phyloP scores from a whole-genome alignment of 2,888 invertebrate genomes.

The Catocala fraxini region DNA sequence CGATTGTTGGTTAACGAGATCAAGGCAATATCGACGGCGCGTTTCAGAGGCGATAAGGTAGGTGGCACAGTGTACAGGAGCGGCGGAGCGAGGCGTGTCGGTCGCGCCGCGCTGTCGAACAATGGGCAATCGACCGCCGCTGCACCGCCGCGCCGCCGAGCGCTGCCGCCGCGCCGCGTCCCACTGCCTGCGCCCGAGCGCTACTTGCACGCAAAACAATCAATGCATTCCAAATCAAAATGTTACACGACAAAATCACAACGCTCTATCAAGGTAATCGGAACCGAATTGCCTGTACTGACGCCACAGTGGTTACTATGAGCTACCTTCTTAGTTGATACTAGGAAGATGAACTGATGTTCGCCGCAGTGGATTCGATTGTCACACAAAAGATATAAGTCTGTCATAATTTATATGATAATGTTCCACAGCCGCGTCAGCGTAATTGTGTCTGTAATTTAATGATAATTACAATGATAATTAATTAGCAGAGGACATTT shows the following conservation, averaged over 20 bases:
- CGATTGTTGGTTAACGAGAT: constrained; percentile 80
- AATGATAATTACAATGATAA: too few relatives aligned
- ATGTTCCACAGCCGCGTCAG: too few relatives aligned
- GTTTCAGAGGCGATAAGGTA: constrained; percentile 74
- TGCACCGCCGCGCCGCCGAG: constrained; percentile 66
- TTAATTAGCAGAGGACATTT: too few relatives aligned
- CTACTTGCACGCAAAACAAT: constrained; percentile 49
- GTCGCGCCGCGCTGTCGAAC: constrained; percentile 78
- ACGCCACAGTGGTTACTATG: too few relatives aligned
- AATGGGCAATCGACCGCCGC: constrained; percentile 80
- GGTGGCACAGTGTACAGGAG: constrained; percentile 70
- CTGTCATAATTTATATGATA: too few relatives aligned
- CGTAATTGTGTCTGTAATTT: too few relatives aligned
- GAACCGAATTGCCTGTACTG: too few relatives aligned
- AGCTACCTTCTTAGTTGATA: too few relatives aligned
- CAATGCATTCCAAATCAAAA: constrained; percentile 42
- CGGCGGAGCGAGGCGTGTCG: constrained; percentile 82
- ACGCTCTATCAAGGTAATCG: constrained; percentile 22
- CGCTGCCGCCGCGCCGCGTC: constrained; percentile 59
- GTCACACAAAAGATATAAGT: too few relatives aligned
- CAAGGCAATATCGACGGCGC: constrained; percentile 74
- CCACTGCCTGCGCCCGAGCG: constrained; percentile 46
- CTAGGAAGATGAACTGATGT: too few relatives aligned
- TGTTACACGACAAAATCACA: constrained; percentile 35
- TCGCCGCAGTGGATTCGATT: too few relatives aligned